Evolutionary conservation across 1,140 invertebrate species (phyloP).

Genomic region (Apis cerana): DNA sequence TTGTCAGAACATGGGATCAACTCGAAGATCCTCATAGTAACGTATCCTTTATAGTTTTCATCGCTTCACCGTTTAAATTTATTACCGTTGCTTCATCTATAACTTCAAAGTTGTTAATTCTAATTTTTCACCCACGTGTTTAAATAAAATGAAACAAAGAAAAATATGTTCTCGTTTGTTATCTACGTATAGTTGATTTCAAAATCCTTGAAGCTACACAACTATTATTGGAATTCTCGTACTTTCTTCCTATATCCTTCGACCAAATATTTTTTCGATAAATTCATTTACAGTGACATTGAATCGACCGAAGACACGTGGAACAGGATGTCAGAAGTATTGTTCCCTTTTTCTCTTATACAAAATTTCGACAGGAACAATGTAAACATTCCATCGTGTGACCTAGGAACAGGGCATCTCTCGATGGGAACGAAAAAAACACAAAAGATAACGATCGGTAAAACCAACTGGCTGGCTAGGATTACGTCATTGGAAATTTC

Average conservation of each 20-base stretch:
- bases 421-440: background rate
- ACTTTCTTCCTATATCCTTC: background rate
- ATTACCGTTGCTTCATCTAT: background rate
- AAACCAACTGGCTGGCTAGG: background rate
- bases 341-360: background rate
- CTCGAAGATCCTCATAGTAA: background rate
- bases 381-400: background rate
- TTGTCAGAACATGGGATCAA: background rate
- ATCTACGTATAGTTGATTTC: background rate
- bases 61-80: background rate
- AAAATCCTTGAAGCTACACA: conserved; percentile 18
- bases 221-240: too few species aligned
- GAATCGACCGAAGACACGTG: background rate
- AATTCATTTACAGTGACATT: background rate
- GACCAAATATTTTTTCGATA: background rate
- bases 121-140: too few species aligned
- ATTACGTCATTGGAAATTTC: conserved; percentile 44
- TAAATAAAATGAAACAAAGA: background rate
- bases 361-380: background rate
- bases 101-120: background rate
- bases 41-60: background rate
- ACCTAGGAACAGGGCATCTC: background rate
- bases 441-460: conserved; percentile 27
- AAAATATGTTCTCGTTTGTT: background rate
- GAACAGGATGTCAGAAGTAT: background rate